Base-by-base conservation (phyloP, 2,888 invertebrate species). In the Athalia circularis region DNA sequence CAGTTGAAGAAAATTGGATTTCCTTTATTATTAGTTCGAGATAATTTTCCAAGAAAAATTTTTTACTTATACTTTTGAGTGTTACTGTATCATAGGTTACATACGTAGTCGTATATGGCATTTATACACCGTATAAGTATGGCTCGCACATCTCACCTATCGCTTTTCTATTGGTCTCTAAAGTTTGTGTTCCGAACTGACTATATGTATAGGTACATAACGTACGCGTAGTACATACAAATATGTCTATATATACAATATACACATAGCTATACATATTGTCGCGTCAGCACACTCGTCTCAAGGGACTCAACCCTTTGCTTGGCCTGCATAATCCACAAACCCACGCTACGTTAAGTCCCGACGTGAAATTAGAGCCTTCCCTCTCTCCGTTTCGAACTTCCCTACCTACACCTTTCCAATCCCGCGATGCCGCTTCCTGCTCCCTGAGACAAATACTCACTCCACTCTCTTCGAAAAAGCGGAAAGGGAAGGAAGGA, bases 241-340 rank as follows among this genome's bases (percentile, higher is more conserved):
- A 29, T 29, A 29, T 29, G 29, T 29, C 29, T 29, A 29, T 29
- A 29, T 29, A 29, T 29, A 29, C 2, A 29, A 29, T 29, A 29
- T 29, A 29, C 29, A 29, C 29, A 29, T 29, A 29, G 29, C 29
- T 29, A 29, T 29, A 29, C 85, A 86, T 83, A 86, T 86, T 89
- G 89, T 90, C 89, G 85, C 88, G 87, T 87, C 87, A 87, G 84
- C 87, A 83, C 83, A 82, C 80, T 80, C 80, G 82, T 88, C 89
- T 86, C 89, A 78, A 62, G 90, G 87, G 90, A 82, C 85, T 88
- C 86, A 90, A 90, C 90, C 90, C 90, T 90, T 90, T 88, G 83
- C 80, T 72, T 81, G 80, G 75, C 84, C 82, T 85, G 86, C 86
- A 88, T 88, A 88, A 88, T 88, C 85, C 86, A 87, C 85, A 87